Evolutionary conservation across 2,888 invertebrate genomes (phyloP).

Genomic region (Erpobdella octoculata): DNA sequence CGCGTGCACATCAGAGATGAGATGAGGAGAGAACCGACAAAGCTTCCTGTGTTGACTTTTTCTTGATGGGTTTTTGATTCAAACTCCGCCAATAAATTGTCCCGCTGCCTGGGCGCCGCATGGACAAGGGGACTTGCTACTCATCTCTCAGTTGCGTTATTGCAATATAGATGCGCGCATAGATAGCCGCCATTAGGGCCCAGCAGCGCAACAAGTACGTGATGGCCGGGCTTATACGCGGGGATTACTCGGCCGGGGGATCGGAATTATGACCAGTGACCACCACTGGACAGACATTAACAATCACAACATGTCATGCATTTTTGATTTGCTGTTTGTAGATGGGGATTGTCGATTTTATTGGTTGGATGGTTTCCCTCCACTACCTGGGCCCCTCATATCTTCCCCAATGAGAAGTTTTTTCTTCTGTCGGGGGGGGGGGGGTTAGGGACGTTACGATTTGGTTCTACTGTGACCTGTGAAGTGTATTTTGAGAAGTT

Average conservation of each 20-base stretch:
- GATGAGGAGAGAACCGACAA: no score
- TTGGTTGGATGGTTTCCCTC: not conserved
- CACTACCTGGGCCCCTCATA: no score
- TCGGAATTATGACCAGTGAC: conserved; percentile 1
- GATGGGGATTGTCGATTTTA: not conserved
- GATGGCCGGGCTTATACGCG: not conserved
- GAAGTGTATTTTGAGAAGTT: no score
- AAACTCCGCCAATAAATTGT: not conserved
- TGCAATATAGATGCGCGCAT: conserved; percentile 19
- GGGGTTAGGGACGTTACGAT: no score
- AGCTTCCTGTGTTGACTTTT: not conserved
- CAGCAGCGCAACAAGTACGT: conserved; percentile 14
- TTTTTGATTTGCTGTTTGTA: not conserved
- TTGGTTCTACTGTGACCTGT: no score
- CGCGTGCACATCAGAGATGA: no score
- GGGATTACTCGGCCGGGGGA: not conserved
- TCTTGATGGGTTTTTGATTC: not conserved
- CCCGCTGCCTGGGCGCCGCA: not conserved
- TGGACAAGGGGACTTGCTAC: no score
- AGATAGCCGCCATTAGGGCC: conserved; percentile 14
- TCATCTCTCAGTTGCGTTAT: no score
- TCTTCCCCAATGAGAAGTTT: no score
- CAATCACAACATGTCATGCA: not conserved
- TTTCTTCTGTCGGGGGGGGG: no score
- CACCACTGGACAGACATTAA: conserved; percentile 6